These are phyloP conservation scores for Barbus barbus DNA, from an alignment of 2,113 vertebrate genomes.

Conservation along the genomic window DNA sequence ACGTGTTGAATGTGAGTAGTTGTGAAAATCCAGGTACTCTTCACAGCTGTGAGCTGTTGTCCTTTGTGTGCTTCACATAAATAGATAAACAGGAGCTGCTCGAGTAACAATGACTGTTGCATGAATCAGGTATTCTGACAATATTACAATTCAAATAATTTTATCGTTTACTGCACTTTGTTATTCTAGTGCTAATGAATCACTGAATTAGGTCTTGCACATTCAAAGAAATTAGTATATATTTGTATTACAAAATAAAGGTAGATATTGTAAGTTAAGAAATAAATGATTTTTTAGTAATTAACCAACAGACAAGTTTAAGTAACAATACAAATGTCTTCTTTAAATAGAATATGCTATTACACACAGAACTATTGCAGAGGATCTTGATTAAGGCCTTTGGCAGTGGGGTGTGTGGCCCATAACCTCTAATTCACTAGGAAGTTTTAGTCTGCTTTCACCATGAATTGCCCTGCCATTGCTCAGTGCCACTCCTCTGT, in stretches of 20 bases:
- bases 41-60: not conserved
- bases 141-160: not conserved
- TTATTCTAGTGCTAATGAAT: no score
- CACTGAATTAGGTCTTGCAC: no score
- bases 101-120: not conserved
- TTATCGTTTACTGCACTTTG: not conserved
- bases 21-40: not conserved
- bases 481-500: constrained; percentile 15
- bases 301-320: not conserved
- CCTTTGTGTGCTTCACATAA: not conserved
- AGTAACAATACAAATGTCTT: not conserved
- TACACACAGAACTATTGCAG: not conserved
- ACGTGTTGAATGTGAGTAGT: not conserved
- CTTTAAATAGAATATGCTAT: not conserved
- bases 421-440: constrained; percentile 39
- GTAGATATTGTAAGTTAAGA: no score
- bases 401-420: constrained; percentile 31
- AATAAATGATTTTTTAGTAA: not conserved
- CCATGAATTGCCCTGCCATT: constrained; percentile 9
- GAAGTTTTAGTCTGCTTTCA: constrained; percentile 35
- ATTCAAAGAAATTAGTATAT: no score
- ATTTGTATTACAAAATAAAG: no score
- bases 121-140: not conserved
- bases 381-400: constrained; percentile 18
- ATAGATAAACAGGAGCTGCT: not conserved